Base-by-base conservation (phyloP, 2,888 invertebrate species). In the Himalopsyche tibetana region DNA sequence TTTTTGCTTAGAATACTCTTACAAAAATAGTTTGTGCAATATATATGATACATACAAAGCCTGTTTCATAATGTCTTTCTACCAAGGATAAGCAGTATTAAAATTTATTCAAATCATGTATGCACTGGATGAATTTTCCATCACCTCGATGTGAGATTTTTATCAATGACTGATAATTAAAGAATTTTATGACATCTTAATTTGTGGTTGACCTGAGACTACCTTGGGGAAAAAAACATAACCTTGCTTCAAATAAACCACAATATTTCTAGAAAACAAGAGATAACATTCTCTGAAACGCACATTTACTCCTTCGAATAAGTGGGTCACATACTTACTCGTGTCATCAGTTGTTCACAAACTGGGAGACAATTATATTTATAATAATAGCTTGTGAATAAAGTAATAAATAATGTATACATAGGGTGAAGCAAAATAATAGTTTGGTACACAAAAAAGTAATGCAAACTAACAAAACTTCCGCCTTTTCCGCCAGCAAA, bases 231-330 rank as follows among this genome's bases (percentile, higher is more conserved):
- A 74, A 74, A 74, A 74, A 19, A 74, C 36, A 12, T 36, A 74
- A 74, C 74, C 74, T 74, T 74, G 74, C 36, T 38, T 74, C 5
- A 12, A 74, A 74, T 36, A 19, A 74, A 74, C 74, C 74, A 74
- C 74, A 74, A 74, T 74, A 74, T 74, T 74, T 74, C 36, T 74
- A 74, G 38, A 74, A 74, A 74, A 74, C 74, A 74, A 63, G 51
- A 63, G 74, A 74, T 74, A 74, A 74, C 74, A 36, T 74, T 74
- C 36, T 38, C 74, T 74, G 74, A 74, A 74, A 36, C 36, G 36
- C 28, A 74, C 36, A 74, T 74, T 74, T 36, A 74, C 36, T 74
- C 36, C 36, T 74, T 74, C 36, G 11, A 74, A 36, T 36, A 74
- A 74, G 74, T 74, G 74, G 74, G 74, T 74, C 74, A 74, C 74